These are phyloP conservation scores for Melangyna quadrimaculata DNA, from an alignment of 2,888 invertebrate species.

Conservation along the genomic window DNA sequence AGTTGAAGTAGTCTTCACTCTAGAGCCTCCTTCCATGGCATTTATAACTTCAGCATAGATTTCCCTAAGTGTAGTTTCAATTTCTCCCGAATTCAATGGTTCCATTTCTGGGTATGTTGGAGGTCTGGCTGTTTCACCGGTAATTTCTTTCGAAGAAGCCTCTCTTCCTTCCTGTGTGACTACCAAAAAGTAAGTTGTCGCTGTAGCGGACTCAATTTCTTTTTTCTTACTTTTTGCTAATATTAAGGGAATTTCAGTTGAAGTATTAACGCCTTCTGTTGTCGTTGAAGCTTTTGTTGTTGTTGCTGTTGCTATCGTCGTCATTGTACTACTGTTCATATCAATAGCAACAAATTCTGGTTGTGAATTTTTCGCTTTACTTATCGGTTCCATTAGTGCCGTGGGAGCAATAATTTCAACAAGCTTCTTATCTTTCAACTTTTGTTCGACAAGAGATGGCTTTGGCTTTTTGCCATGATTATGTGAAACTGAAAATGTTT, in stretches of 20 bases:
- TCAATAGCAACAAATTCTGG: constrained; percentile 57
- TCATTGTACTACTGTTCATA: too few relatives aligned
- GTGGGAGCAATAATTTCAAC: constrained; percentile 78
- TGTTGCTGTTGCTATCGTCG: neutral
- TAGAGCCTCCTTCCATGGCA: constrained; percentile 42
- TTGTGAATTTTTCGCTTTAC: constrained; percentile 39
- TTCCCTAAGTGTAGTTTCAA: constrained; percentile 45
- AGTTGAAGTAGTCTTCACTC: neutral
- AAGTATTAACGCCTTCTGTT: constrained; percentile 1
- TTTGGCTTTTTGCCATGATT: constrained; percentile 69
- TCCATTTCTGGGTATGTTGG: neutral
- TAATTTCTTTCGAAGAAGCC: neutral
- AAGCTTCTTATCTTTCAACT: constrained; percentile 75
- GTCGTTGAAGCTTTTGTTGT: neutral
- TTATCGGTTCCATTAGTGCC: constrained; percentile 72
- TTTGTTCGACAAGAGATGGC: constrained; percentile 74
- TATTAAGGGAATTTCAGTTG: constrained; percentile 10
- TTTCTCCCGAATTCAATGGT: constrained; percentile 15
- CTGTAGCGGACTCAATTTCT: constrained; percentile 37
- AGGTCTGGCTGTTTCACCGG: neutral
- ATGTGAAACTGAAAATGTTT: constrained; percentile 76
- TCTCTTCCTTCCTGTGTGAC: constrained; percentile 23
- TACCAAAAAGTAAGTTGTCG: constrained; percentile 59
- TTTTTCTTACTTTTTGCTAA: neutral
- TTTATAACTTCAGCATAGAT: constrained; percentile 49